phyloP scores from a whole-genome alignment of 1,140 invertebrate genomes.

The Wasmannia auropunctata region DNA sequence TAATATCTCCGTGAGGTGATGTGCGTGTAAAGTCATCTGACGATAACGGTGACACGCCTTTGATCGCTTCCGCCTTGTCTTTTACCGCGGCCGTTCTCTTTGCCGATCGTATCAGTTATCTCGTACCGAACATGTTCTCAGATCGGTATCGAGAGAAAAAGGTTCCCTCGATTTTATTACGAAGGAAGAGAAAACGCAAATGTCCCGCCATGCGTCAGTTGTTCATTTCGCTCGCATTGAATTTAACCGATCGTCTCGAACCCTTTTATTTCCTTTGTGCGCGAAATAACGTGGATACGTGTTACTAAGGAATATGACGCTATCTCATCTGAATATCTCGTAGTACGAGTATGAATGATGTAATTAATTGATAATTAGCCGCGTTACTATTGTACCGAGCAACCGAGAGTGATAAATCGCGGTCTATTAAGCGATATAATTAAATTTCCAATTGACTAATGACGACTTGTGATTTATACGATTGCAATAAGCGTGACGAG shows the following conservation, averaged over 20 bases:
- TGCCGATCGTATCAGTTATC: slow-evolving; percentile 29
- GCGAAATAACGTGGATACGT: too few species aligned
- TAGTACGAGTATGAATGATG: neutral
- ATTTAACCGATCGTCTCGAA: neutral
- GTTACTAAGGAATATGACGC: too few species aligned
- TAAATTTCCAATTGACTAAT: neutral
- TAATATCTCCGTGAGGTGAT: slow-evolving; percentile 61
- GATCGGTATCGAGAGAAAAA: neutral
- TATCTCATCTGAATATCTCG: too few species aligned
- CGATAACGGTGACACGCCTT: slow-evolving; percentile 76
- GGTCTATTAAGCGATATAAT: neutral
- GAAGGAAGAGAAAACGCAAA: neutral
- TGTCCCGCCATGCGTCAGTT: neutral
- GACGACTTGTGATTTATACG: neutral
- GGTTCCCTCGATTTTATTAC: neutral
- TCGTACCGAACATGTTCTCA: slow-evolving; percentile 3
- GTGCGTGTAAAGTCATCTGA: slow-evolving; percentile 73
- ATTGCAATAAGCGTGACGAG: neutral
- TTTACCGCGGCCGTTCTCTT: slow-evolving; percentile 31
- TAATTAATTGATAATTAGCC: slow-evolving; percentile 8
- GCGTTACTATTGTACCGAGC: neutral
- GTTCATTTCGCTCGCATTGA: neutral
- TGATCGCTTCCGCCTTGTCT: slow-evolving; percentile 72
- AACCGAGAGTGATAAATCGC: neutral
- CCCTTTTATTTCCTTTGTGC: too few species aligned